These are phyloP conservation scores for Stenotaenia linearis DNA, from an alignment of 2,888 invertebrate genomes.

Conservation along the genomic window DNA sequence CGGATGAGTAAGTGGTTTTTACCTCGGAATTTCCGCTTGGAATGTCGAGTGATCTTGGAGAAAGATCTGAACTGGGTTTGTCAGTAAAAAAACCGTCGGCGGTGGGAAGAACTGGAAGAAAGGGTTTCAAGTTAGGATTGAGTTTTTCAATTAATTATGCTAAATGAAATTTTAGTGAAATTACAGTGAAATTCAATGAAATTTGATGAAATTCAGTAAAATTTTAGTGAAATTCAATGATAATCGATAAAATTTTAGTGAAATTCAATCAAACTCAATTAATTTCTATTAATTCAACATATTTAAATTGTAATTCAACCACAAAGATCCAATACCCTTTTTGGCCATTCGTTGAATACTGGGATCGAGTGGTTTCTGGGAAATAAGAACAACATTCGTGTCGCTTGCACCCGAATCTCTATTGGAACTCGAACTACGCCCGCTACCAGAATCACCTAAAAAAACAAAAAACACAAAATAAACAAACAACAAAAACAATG, in stretches of 20 bases:
- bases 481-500: not conserved
- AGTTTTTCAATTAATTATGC: not conserved
- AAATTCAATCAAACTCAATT: too few relatives aligned
- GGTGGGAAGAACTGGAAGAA: not conserved
- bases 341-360: constrained; percentile 8
- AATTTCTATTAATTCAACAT: too few relatives aligned
- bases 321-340: not conserved
- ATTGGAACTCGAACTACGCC: not conserved
- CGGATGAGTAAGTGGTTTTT: too few relatives aligned
- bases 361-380: constrained; percentile 27
- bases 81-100: not conserved
- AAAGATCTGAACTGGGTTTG: not conserved
- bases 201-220: too few relatives aligned
- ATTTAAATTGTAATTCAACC: not conserved
- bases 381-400: constrained; percentile 24
- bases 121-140: not conserved
- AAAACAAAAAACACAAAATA: not conserved
- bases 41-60: not conserved
- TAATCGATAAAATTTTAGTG: too few relatives aligned
- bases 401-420: not conserved
- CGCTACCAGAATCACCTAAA: not conserved
- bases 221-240: too few relatives aligned
- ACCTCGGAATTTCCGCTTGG: not conserved
- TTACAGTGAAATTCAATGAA: too few relatives aligned
- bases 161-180: too few relatives aligned